Base-by-base conservation (phyloP, 2,113 vertebrate species). In the Cricetomys ansorgei region DNA sequence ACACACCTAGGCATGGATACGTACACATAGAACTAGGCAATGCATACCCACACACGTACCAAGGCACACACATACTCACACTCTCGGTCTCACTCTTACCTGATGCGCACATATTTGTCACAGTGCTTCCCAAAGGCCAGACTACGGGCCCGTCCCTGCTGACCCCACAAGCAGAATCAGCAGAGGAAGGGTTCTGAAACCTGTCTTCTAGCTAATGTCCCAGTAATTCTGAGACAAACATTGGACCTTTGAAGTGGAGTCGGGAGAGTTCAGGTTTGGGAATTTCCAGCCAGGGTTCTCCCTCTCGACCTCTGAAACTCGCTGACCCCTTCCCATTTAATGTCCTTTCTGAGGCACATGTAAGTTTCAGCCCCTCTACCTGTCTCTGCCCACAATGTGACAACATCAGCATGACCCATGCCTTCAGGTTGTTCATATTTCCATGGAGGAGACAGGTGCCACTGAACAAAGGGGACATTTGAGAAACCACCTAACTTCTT, bases 311-410 rank as follows among this genome's bases (percentile, higher is more conserved):
- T 23, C 31, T 55, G 25, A 19, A 59, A 13, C 31, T n/a, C n/a
- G 0, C n/a, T 21, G 48, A 65, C n/a, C 45, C 86, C 40, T 59
- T 5, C 8, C 21, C 57, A 11, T 2, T 62, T 59, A 83, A 83
- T 11, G 13, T 40, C 1, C 2, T 27, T 19, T 43, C 5, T 0
- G 0, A 40, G n/a, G 0, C 0, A 5, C 31, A 27, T 62, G 65
- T 3, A 34, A 11, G 50, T 15, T 4, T 64, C 57, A 31, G 23
- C 4, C 13, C 15, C 43, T 70, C 29, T 1, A 4, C 29, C 1
- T 4, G 29, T 12, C 40, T 72, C 31, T 13, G 48, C 45, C 23
- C 23, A 75, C 48, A 40, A 34, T 0, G 34, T 25, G 48, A 73
- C 50, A 75, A 31, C 9, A 62, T 19, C 21, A 43, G 4, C 31